Percentiles rank a stretch among this genome's conserved stretches.
These are phyloP conservation scores for Pangasianodon gigas DNA, from an alignment of 2,113 vertebrate genomes.

Conservation along the genomic window DNA sequence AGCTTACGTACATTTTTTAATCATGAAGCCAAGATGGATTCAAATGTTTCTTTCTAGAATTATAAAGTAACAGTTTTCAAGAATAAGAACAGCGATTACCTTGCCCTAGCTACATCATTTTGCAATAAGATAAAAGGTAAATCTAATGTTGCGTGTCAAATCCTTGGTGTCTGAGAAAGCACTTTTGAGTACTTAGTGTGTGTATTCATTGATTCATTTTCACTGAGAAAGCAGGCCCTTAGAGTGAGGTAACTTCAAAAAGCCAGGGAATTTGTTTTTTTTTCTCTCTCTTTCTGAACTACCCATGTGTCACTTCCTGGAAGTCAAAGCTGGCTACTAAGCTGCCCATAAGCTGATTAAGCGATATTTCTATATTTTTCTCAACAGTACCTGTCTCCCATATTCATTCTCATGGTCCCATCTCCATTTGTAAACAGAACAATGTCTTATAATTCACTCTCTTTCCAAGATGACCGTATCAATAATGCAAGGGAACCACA, in stretches of 20 bases:
- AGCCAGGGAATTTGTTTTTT: too few relatives aligned
- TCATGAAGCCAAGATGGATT: too few relatives aligned
- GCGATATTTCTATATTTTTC: too few relatives aligned
- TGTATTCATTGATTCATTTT: neutral
- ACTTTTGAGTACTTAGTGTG: neutral
- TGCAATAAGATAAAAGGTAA: too few relatives aligned
- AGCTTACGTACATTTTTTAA: too few relatives aligned
- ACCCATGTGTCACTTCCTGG: slow-evolving; percentile 94
- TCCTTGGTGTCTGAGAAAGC: neutral
- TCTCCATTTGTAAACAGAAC: slow-evolving; percentile 99
- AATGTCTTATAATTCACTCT: slow-evolving; percentile 97
- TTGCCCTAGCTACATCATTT: too few relatives aligned
- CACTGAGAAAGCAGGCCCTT: neutral
- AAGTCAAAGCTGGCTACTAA: too few relatives aligned
- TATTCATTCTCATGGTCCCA: slow-evolving; percentile 93
- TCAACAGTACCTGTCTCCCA: slow-evolving; percentile 91
- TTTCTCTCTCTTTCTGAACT: slow-evolving; percentile 73
- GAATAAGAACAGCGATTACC: too few relatives aligned
- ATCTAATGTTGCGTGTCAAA: neutral
- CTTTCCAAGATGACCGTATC: slow-evolving; percentile 91
- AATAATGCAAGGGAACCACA: slow-evolving; percentile 96
- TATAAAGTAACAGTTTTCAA: too few relatives aligned
- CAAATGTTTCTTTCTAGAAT: too few relatives aligned
- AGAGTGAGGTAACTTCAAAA: too few relatives aligned
- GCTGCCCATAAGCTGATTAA: too few relatives aligned